These are phyloP conservation scores for Rhagoletis zephyria DNA, from an alignment of 1,140 invertebrate genomes.

Conservation along the genomic window DNA sequence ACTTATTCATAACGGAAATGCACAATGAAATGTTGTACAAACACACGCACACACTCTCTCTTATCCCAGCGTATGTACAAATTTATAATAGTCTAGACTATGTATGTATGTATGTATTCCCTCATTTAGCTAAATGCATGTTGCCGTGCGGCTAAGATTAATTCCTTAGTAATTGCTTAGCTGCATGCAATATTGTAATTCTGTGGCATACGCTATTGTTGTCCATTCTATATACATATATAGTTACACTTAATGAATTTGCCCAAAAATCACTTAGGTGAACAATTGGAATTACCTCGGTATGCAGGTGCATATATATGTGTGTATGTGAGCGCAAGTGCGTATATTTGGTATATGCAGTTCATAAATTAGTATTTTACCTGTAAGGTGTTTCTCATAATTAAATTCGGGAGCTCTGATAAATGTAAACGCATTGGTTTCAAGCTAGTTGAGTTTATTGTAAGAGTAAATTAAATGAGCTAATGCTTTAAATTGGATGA, in stretches of 20 bases:
- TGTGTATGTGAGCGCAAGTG: not conserved
- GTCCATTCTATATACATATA: not conserved
- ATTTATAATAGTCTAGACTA: not conserved
- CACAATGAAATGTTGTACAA: not conserved
- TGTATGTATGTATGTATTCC: too few relatives aligned
- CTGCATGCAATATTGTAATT: constrained; percentile 4
- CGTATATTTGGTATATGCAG: not conserved
- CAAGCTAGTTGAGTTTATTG: not conserved
- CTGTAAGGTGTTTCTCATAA: constrained; percentile 11
- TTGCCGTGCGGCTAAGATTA: not conserved
- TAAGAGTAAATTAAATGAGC: not conserved
- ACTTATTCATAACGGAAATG: not conserved
- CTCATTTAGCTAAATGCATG: too few relatives aligned
- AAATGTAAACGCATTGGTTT: not conserved
- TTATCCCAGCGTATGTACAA: too few relatives aligned
- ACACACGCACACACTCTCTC: not conserved
- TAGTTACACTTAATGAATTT: constrained; percentile 15
- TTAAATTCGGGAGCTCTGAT: constrained; percentile 13
- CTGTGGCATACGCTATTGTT: not conserved
- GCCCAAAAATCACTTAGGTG: not conserved
- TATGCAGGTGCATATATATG: too few relatives aligned
- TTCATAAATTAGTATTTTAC: constrained; percentile 22
- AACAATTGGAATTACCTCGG: not conserved
- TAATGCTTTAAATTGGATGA: not conserved
- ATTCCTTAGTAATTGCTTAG: constrained; percentile 15